Conservation (phyloP, 2,113 vertebrate species). For the Burhinus oedicnemus region DNA sequence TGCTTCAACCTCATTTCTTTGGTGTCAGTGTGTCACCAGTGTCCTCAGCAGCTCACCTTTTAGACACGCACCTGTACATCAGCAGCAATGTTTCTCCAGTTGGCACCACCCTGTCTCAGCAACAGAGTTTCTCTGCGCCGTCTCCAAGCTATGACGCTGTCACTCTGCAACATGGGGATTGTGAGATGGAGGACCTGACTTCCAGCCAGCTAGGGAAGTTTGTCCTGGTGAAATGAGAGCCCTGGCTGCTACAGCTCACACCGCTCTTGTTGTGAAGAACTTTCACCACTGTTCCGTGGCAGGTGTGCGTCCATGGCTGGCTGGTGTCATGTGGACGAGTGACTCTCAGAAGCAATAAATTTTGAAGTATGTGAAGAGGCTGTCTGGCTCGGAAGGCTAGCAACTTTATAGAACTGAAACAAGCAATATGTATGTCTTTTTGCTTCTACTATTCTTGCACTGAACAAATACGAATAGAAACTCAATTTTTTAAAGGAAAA, state of each 20-base stretch:
- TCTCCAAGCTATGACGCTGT: conserved; percentile 23
- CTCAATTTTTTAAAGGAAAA: conserved; percentile 58
- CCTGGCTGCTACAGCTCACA: not conserved
- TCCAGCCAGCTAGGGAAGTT: conserved; percentile 80
- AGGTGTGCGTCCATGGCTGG: not conserved
- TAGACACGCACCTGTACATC: conserved; percentile 88
- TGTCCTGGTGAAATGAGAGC: conserved; percentile 89
- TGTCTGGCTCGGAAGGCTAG: conserved; percentile 70
- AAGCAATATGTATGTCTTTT: conserved; percentile 81
- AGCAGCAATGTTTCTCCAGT: conserved; percentile 53
- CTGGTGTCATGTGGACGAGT: not conserved
- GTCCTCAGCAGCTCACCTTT: conserved; percentile 86
- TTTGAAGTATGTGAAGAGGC: conserved; percentile 76
- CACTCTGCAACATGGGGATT: conserved; percentile 75
- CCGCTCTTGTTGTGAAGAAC: not conserved
- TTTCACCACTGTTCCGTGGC: not conserved
- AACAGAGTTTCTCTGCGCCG: conserved; percentile 61
- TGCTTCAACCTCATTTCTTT: conserved; percentile 66
- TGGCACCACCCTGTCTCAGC: conserved; percentile 38
- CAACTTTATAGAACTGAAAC: conserved; percentile 74
- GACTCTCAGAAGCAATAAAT: conserved; percentile 81
- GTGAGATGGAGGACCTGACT: conserved; percentile 80
- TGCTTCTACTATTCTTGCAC: conserved; percentile 79
- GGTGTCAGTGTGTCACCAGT: conserved; percentile 80
- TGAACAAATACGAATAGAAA: conserved; percentile 75